Conservation (phyloP, 2,113 vertebrate species). For the Rhinopomastus cyanomelas region DNA sequence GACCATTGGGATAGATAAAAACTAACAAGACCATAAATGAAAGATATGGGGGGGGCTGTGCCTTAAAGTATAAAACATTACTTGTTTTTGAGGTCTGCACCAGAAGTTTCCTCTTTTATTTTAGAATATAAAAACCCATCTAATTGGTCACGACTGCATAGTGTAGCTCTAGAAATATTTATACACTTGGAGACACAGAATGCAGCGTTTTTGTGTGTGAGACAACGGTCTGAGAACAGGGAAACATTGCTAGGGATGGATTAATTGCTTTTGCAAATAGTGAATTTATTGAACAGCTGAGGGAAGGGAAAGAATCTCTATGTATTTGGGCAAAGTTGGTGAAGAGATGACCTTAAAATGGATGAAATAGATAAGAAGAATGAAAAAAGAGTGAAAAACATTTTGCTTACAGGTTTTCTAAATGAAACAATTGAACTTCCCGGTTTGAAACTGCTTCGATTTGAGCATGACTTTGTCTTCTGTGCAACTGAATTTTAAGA, state of each 20-base stretch:
- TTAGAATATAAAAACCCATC: not conserved
- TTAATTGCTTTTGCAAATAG: not conserved
- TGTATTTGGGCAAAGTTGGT: not conserved
- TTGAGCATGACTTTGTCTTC: not conserved
- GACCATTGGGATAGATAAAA: not conserved
- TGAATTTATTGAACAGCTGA: not conserved
- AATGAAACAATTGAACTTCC: not conserved
- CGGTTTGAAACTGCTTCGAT: not conserved
- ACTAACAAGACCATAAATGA: not conserved
- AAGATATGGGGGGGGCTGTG: not conserved
- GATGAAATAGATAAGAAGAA: not conserved
- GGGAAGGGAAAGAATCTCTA: not conserved
- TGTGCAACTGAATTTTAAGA: not conserved
- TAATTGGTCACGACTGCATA: not conserved
- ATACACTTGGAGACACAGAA: not conserved
- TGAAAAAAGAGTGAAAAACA: not conserved
- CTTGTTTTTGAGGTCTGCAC: not conserved
- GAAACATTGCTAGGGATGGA: not conserved
- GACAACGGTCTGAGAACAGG: not conserved
- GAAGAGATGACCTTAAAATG: not conserved
- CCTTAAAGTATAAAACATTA: not conserved
- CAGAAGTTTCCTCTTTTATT: not conserved
- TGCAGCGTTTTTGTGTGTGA: not conserved
- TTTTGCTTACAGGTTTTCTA: not conserved
- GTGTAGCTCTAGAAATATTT: not conserved